Evolutionary conservation across 2,888 invertebrate genomes (phyloP).

Genomic region (Sarcophaga rosellei): DNA sequence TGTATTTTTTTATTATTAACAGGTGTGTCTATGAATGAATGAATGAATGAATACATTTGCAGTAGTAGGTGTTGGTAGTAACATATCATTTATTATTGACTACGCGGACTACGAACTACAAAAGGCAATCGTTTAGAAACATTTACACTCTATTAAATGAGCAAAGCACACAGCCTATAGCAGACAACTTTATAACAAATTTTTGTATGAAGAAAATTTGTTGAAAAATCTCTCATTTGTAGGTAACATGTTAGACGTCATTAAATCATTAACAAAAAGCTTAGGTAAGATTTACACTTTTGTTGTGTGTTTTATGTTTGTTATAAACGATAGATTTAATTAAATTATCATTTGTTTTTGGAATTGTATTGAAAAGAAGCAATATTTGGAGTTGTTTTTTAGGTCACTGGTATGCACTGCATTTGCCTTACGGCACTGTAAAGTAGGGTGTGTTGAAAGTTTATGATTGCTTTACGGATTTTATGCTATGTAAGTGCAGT

Average conservation of each 20-base stretch:
- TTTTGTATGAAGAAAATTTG: background rate
- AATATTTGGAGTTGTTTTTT: too few species aligned
- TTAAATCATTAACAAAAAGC: background rate
- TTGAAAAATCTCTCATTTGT: background rate
- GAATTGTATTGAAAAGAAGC: too few species aligned
- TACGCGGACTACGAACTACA: background rate
- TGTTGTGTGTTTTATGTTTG: background rate
- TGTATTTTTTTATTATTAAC: background rate
- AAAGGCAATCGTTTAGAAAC: background rate
- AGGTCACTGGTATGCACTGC: too few species aligned
- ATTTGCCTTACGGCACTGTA: too few species aligned
- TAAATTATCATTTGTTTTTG: too few species aligned
- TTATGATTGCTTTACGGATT: too few species aligned
- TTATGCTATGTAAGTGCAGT: background rate
- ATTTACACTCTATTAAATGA: background rate
- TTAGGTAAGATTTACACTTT: background rate
- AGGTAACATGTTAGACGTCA: background rate
- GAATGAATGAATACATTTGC: background rate
- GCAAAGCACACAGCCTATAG: too few species aligned
- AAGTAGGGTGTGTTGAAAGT: too few species aligned
- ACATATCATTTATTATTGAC: background rate
- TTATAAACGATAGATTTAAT: background rate
- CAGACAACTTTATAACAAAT: background rate
- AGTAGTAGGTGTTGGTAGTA: constrained; percentile 1
- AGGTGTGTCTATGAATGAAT: constrained; percentile 38